Conservation (phyloP, 2,888 invertebrate species). For the Erpobdella octoculata region DNA sequence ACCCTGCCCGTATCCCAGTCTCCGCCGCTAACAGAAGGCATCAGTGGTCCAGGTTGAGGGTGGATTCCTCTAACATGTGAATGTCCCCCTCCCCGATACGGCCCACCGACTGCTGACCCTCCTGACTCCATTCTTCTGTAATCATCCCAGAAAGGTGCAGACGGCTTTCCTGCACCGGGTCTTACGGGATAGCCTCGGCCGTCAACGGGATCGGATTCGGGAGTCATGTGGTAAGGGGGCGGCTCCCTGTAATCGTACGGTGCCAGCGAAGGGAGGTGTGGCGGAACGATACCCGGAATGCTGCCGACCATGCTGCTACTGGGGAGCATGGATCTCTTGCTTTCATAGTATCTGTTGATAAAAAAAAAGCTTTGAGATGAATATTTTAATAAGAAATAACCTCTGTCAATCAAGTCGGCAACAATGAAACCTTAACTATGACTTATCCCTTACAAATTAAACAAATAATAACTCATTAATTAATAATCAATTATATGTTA, state of each 20-base stretch:
- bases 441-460: neutral
- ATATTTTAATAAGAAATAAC: too few species aligned
- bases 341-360: neutral
- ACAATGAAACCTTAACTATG: neutral
- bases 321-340: neutral
- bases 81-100: too few species aligned
- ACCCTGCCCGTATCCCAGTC: neutral
- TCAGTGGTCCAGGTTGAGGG: too few species aligned
- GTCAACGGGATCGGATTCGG: constrained; percentile 6
- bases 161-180: neutral
- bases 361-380: too few species aligned
- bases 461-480: neutral
- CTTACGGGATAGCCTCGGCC: constrained; percentile 12
- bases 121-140: neutral
- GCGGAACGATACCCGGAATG: too few species aligned
- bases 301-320: neutral
- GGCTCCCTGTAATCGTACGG: neutral
- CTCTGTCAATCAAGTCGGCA: neutral
- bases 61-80: neutral
- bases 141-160: neutral
- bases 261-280: neutral
- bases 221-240: neutral
- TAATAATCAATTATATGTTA: neutral
- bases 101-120: neutral
- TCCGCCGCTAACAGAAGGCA: too few species aligned